Evolutionary conservation across 1,140 invertebrate genomes (phyloP), one percentile per base, ranked within the genome.

Genomic region (Heliothis subflexa): DNA sequence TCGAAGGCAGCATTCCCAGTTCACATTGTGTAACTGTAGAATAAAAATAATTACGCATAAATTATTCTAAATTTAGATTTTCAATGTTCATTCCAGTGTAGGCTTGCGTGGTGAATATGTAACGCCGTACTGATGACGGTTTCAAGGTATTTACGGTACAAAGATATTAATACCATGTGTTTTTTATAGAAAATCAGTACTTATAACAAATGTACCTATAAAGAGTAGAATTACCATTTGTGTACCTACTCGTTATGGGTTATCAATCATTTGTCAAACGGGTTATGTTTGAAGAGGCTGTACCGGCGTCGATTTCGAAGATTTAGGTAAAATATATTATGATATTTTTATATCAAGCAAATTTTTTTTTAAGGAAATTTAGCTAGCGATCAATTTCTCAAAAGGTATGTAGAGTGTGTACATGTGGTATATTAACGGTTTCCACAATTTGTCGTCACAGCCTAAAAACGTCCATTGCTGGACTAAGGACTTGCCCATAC

Each of bases 201-300:
- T 2, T 40, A 59, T 4, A 25, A 9, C 1, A 57, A 57, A 57
- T 57, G 21, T 21, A n/a, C n/a, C n/a, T n/a, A 14, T 25, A 13
- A 21, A 21, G 55, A 3, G 21, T 28, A 28, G 55, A 59, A 59
- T 59, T 13, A 25, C 33, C 33, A 7, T 59, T 14, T 25, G 25
- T 59, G n/a, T n/a, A n/a, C n/a, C 21, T 59, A 59, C 21, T 59
- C 55, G 55, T 21, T 3, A 59, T 59, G 21, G 55, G 21, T 59
- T 25, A 59, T 59, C 21, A 59, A 59, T 59, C 55, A 59, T 59
- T 57, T 59, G 55, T 59, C 33, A 59, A 21, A 59, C 21, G 55
- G 55, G 10, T 59, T 59, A 13, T 59, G 25, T 59, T 59, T 59
- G 55, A 25, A 59, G 55, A 28, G 55, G 55, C 25, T 28, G 55